These are phyloP conservation scores for Calameuta pallipes DNA, from an alignment of 2,888 invertebrate genomes.

Conservation along the genomic window DNA sequence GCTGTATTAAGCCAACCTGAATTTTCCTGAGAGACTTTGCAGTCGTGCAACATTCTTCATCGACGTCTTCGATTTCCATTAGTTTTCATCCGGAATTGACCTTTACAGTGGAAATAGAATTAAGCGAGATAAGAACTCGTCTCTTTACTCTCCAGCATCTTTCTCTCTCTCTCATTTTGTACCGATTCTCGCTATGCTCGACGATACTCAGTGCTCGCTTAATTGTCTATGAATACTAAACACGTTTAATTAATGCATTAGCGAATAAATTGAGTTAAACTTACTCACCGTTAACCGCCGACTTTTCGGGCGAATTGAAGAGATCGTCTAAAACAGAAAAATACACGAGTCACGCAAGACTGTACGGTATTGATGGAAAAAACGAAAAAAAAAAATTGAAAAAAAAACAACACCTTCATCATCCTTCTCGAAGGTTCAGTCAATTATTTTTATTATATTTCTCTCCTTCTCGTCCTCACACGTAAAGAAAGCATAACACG, in stretches of 20 bases:
- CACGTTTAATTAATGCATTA: conserved; percentile 16
- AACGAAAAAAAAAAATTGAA: background rate
- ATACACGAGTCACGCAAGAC: background rate
- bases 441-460: background rate
- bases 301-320: conserved; percentile 49
- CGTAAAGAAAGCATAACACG: background rate
- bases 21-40: too few relatives aligned
- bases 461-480: background rate
- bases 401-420: background rate
- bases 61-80: too few relatives aligned
- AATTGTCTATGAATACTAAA: conserved; percentile 48
- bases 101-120: too few relatives aligned
- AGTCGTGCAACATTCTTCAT: too few relatives aligned
- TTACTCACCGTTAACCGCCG: conserved; percentile 50
- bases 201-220: conserved; percentile 10
- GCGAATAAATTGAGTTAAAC: background rate
- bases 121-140: too few relatives aligned
- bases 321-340: conserved; percentile 55
- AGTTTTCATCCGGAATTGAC: too few relatives aligned
- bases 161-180: conserved; percentile 1
- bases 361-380: background rate
- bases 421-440: background rate
- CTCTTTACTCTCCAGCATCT: conserved; percentile 2
- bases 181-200: conserved; percentile 16
- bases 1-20: too few relatives aligned